Conservation (phyloP, 2,888 invertebrate species). For the Gasteruption jaculator region DNA sequence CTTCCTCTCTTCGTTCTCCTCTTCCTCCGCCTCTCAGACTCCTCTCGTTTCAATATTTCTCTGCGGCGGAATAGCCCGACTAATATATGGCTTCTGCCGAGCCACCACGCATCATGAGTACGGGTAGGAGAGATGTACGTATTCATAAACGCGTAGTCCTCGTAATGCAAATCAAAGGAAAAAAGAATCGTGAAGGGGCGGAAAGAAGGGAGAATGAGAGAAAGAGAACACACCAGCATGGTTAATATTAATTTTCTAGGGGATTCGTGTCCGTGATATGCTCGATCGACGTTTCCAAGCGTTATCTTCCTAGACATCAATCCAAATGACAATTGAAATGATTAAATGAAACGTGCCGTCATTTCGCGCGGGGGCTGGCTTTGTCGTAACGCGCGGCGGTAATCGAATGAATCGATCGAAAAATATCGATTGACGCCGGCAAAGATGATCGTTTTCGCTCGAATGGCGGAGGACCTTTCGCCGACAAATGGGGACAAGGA, state of each 20-base stretch:
- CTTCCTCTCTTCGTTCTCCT: conserved; percentile 25
- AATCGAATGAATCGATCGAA: too few species aligned
- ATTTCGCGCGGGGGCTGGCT: too few species aligned
- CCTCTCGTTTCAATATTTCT: conserved; percentile 46
- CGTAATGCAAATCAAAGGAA: conserved; percentile 41
- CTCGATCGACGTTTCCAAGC: conserved; percentile 32
- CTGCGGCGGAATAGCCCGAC: conserved; percentile 41
- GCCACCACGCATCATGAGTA: conserved; percentile 26
- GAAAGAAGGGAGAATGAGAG: conserved; percentile 1
- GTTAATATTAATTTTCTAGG: conserved; percentile 39
- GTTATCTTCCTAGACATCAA: too few species aligned
- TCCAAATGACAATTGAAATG: too few species aligned
- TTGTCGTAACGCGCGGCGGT: too few species aligned
- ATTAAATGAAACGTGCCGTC: too few species aligned
- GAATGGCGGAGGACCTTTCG: too few species aligned
- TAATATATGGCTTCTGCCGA: conserved; percentile 45
- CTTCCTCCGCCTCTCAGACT: conserved; percentile 19
- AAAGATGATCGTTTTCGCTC: too few species aligned
- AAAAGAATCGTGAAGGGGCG: conserved; percentile 11
- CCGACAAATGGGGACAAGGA: too few species aligned
- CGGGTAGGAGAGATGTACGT: conserved; percentile 28
- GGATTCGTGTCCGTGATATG: conserved; percentile 23
- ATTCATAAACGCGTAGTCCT: conserved; percentile 38
- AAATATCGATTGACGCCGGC: too few species aligned
- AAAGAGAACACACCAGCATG: conserved; percentile 20